Evolutionary conservation across 2,888 invertebrate species (phyloP).

Genomic region (Syrista parreyssii): DNA sequence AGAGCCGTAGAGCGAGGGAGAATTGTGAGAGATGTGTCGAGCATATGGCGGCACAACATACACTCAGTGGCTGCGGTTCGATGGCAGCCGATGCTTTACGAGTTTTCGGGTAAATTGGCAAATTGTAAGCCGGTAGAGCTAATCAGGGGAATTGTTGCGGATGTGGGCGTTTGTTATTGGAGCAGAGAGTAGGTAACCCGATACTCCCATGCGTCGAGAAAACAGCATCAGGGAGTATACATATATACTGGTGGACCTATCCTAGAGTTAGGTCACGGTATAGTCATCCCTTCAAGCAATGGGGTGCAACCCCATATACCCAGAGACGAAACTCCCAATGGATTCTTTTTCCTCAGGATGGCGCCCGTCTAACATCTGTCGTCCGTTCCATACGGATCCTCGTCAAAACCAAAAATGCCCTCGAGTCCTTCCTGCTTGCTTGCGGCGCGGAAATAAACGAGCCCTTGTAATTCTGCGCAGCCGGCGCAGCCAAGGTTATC

Average conservation of each 20-base stretch:
- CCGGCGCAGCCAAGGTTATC: background rate
- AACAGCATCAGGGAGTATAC: background rate
- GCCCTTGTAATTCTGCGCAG: background rate
- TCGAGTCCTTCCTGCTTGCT: background rate
- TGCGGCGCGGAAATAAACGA: background rate
- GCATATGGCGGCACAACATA: slow-evolving; percentile 31
- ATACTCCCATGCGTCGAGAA: slow-evolving; percentile 40
- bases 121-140: slow-evolving; percentile 56
- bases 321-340: slow-evolving; percentile 40
- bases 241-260: background rate
- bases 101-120: slow-evolving; percentile 60
- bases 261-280: background rate
- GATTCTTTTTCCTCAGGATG: slow-evolving; percentile 51
- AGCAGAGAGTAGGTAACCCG: slow-evolving; percentile 54
- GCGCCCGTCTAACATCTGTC: slow-evolving; percentile 61
- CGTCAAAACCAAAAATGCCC: background rate
- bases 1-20: background rate
- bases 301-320: slow-evolving; percentile 38
- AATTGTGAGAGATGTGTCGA: slow-evolving; percentile 18
- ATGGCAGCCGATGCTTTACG: slow-evolving; percentile 55
- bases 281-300: slow-evolving; percentile 27
- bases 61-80: slow-evolving; percentile 24
- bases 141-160: slow-evolving; percentile 62
- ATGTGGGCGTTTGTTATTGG: slow-evolving; percentile 55
- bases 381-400: slow-evolving; percentile 38